Conservation (phyloP, 2,113 vertebrate genomes). For the Bubo blakistoni region DNA sequence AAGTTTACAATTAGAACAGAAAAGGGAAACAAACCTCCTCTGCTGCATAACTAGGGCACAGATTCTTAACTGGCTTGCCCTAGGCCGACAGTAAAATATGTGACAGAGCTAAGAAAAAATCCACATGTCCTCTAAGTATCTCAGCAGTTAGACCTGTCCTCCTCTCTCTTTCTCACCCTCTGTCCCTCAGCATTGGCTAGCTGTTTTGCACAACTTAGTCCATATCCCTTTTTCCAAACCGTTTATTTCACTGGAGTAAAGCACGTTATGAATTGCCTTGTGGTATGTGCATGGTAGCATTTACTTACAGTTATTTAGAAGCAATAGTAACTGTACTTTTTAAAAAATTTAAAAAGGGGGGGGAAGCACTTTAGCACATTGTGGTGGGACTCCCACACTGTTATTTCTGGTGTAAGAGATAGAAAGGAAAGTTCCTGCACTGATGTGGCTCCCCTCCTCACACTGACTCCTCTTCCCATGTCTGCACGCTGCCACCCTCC, state of each 20-base stretch:
- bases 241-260: background rate
- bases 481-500: background rate
- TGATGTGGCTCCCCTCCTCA: background rate
- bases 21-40: background rate
- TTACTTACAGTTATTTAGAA: background rate
- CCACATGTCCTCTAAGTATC: fast-evolving
- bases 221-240: background rate
- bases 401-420: background rate
- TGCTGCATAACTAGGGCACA: background rate
- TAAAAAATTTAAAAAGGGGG: background rate
- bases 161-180: background rate
- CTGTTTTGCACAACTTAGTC: background rate
- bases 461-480: background rate
- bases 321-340: background rate
- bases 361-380: background rate
- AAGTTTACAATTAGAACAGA: background rate
- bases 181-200: background rate
- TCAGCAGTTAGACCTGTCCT: background rate
- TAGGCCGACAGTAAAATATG: background rate
- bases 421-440: background rate
- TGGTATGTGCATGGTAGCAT: background rate
- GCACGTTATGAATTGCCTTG: fast-evolving
- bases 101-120: background rate
- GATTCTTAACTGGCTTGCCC: background rate
- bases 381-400: background rate